Evolutionary conservation across 2,888 invertebrate species (phyloP).

Genomic region (Drosophila nr. fundita): DNA sequence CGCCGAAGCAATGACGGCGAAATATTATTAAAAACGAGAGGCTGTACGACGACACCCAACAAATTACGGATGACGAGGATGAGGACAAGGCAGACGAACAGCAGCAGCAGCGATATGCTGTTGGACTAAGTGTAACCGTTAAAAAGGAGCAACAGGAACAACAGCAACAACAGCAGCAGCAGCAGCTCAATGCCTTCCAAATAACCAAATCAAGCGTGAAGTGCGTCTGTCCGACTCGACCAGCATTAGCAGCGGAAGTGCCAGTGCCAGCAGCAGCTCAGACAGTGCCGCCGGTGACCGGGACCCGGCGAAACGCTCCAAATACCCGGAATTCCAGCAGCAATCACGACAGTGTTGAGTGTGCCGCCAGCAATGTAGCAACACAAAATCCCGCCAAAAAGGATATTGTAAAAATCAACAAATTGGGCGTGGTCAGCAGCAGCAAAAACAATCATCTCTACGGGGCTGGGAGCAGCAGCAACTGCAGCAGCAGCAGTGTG

Average conservation of each 20-base stretch:
- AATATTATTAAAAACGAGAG: constrained; percentile 81
- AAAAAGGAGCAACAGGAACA: constrained; percentile 77
- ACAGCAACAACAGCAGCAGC: constrained; percentile 2
- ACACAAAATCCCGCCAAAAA: constrained; percentile 46
- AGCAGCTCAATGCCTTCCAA: constrained; percentile 61
- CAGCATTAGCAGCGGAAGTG: constrained; percentile 45
- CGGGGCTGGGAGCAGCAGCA: too few species aligned
- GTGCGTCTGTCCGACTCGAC: constrained; percentile 60
- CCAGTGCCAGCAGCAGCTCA: constrained; percentile 67
- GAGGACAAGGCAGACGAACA: constrained; percentile 57
- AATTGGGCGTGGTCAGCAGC: constrained; percentile 47
- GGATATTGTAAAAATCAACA: constrained; percentile 53
- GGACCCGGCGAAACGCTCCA: constrained; percentile 79
- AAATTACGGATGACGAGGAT: constrained; percentile 57
- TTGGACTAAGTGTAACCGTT: constrained; percentile 76
- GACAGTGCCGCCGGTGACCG: constrained; percentile 64
- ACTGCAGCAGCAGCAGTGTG: too few species aligned
- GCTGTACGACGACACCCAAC: constrained; percentile 64
- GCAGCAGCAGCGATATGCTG: constrained; percentile 56
- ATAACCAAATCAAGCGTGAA: constrained; percentile 83
- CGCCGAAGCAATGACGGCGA: background rate
- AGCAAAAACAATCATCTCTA: too few species aligned
- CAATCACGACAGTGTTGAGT: constrained; percentile 71
- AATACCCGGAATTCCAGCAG: constrained; percentile 81
- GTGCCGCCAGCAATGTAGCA: constrained; percentile 26